Evolutionary conservation across 2,797 vertebrate species (phyloP).

Genomic region (Enteromius argenteus): DNA sequence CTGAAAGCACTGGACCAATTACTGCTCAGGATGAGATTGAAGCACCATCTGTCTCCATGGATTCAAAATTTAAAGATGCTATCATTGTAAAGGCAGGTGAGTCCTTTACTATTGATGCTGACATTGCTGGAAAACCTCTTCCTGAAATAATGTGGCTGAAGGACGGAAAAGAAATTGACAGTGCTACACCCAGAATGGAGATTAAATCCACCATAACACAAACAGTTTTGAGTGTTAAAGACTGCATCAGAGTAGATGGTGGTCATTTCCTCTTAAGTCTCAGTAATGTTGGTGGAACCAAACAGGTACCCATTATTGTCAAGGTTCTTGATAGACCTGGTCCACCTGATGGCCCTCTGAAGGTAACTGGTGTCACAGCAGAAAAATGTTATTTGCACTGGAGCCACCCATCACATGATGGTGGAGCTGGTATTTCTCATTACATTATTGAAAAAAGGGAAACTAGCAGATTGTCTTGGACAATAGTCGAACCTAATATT

Average conservation of each 20-base stretch:
- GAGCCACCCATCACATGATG: slow-evolving; percentile 92
- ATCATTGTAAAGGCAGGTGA: slow-evolving; percentile 87
- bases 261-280: slow-evolving; percentile 89
- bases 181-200: slow-evolving; percentile 81
- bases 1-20: slow-evolving; percentile 92
- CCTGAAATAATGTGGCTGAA: slow-evolving; percentile 89
- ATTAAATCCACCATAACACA: slow-evolving; percentile 91
- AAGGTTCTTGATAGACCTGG: slow-evolving; percentile 93
- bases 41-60: slow-evolving; percentile 83
- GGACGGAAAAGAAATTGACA: slow-evolving; percentile 88
- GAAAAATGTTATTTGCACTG: slow-evolving; percentile 91
- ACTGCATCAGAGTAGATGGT: slow-evolving; percentile 86
- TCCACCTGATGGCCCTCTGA: slow-evolving; percentile 88
- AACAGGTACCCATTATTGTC: slow-evolving; percentile 87
- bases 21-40: slow-evolving; percentile 95
- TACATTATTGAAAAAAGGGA: slow-evolving; percentile 95
- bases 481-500: slow-evolving; percentile 88
- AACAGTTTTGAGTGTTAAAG: slow-evolving; percentile 82
- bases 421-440: slow-evolving; percentile 92
- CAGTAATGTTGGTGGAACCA: slow-evolving; percentile 91
- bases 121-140: slow-evolving; percentile 92
- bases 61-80: slow-evolving; percentile 87
- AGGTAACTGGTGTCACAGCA: slow-evolving; percentile 89
- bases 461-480: slow-evolving; percentile 93
- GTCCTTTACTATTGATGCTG: slow-evolving; percentile 91